These are phyloP conservation scores for Andricus curvator DNA, from an alignment of 2,888 invertebrate genomes.

Conservation along the genomic window DNA sequence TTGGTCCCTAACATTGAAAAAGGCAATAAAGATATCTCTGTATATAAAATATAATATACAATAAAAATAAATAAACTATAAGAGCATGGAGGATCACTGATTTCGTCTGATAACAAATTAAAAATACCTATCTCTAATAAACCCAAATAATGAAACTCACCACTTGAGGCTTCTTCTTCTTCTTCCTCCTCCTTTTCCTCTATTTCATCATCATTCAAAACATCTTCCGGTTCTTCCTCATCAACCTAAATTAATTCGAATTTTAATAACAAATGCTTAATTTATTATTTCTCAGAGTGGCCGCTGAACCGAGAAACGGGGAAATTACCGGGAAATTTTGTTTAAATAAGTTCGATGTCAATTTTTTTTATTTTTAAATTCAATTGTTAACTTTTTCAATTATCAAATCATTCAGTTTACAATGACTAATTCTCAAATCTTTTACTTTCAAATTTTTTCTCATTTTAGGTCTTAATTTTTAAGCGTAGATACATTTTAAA, in stretches of 20 bases:
- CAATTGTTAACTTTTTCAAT: no score
- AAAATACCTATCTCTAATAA: background rate
- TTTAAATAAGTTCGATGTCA: no score
- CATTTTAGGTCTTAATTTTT: no score
- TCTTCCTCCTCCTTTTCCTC: constrained; percentile 70
- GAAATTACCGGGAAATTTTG: no score
- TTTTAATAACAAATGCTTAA: constrained; percentile 1
- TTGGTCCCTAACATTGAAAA: constrained; percentile 19
- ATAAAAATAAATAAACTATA: constrained; percentile 22
- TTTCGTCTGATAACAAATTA: constrained; percentile 27
- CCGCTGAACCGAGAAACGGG: no score
- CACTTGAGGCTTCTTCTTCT: constrained; percentile 73
- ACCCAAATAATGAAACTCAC: constrained; percentile 58
- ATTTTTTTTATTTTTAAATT: no score
- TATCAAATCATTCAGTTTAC: no score
- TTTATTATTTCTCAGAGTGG: constrained; percentile 18
- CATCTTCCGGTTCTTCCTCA: constrained; percentile 69
- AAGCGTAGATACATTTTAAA: no score
- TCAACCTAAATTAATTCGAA: constrained; percentile 60
- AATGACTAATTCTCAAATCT: no score
- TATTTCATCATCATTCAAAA: constrained; percentile 68
- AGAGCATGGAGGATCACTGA: constrained; percentile 68
- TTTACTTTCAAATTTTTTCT: no score
- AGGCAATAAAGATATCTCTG: background rate
- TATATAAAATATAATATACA: background rate